Base-by-base conservation (phyloP, 2,888 invertebrate genomes). In the Alentia gelatinosa region DNA sequence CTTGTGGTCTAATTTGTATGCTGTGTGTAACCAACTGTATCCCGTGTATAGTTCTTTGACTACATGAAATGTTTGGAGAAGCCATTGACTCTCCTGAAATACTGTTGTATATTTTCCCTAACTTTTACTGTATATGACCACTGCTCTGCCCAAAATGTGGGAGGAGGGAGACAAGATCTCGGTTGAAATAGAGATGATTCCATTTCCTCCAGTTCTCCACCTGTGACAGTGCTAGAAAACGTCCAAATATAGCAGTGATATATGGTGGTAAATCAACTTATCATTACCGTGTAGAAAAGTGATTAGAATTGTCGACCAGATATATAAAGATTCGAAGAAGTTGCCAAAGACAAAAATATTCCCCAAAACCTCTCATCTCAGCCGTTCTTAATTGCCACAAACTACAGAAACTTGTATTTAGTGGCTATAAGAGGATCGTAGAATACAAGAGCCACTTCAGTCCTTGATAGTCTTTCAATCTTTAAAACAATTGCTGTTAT, bases 91-190 rank as follows among this genome's bases (percentile, higher is more conserved):
- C 26, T n/a, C 30, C 68, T 12, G 68, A 68, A 68, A 68, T 68
- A 4, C 26, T 68, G 68, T 68, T 68, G 68, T 68, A 68, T 68
- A 68, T 68, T 68, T 68, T 68, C 68, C 68, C 12, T 68, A 68
- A 26, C 68, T 68, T 68, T 68, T 26, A 68, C 33, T 68, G 68
- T 68, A 30, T 30, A 9, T 15, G 30, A 12, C n/a, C 26, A 30
- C 68, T 30, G 68, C 33, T 68, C 68, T 68, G 68, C 33, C 30
- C 5, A 3, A 30, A 26, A 26, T 68, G 26, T 26, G 68, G 68
- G 30, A 68, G n/a, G 19, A 56, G 56, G n/a, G 26, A 68, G 68
- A 68, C 12, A 26, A 30, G 30, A 68, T 12, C 26, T 68, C 4
- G 12, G 12, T 63, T n/a, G 15, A 63, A 5, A n/a, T n/a, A 63